These are phyloP conservation scores for Lepidurus couesii DNA, from an alignment of 1,140 invertebrate genomes.

Conservation along the genomic window DNA sequence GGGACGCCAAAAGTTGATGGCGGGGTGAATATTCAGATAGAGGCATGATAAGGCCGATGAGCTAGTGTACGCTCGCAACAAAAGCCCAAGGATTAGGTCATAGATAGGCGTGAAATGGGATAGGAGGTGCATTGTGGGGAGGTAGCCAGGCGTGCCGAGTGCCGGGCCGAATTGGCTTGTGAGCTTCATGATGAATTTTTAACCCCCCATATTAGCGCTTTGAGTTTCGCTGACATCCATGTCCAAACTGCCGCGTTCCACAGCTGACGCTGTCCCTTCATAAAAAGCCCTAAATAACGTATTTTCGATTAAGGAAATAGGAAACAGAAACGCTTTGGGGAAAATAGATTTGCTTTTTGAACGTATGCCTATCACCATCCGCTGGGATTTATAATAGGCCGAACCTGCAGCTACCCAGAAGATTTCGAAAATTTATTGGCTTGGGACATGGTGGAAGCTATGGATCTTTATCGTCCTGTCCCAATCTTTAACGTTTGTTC, in stretches of 20 bases:
- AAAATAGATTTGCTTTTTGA: too few relatives aligned
- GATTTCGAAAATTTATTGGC: too few relatives aligned
- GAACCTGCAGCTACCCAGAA: too few relatives aligned
- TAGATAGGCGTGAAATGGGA: conserved; percentile 7
- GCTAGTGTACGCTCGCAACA: neutral
- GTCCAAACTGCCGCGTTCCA: neutral
- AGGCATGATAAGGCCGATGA: neutral
- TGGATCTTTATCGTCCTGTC: too few relatives aligned
- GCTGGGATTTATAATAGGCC: too few relatives aligned
- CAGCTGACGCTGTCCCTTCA: neutral
- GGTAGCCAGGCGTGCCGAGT: conserved; percentile 2
- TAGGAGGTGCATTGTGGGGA: conserved; percentile 4
- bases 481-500: too few relatives aligned
- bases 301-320: too few relatives aligned
- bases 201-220: neutral
- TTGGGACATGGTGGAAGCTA: too few relatives aligned
- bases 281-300: neutral
- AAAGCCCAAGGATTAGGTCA: conserved; percentile 5
- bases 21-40: neutral
- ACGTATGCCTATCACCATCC: too few relatives aligned
- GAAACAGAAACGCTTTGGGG: too few relatives aligned
- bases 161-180: neutral
- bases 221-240: neutral
- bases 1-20: neutral
- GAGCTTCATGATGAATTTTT: neutral